These are phyloP conservation scores for Scyliorhinus canicula DNA, from an alignment of 2,797 vertebrate genomes.

Conservation along the genomic window DNA sequence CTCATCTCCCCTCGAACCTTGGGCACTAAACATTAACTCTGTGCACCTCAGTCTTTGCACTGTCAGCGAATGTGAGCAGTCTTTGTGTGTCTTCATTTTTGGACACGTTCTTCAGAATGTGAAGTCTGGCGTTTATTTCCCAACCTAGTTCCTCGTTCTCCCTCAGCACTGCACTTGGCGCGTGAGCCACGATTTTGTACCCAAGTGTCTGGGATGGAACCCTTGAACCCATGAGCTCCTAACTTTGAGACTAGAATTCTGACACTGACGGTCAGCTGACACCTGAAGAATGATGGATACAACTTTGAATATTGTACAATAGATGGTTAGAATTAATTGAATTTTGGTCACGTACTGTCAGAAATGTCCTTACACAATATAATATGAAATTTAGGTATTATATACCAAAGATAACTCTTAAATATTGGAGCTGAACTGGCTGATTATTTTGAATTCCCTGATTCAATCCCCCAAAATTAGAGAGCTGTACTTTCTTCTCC, in stretches of 20 bases:
- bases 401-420: neutral
- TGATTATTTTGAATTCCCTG: slow-evolving; percentile 11
- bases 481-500: neutral
- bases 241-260: neutral
- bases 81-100: too few relatives aligned
- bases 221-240: neutral
- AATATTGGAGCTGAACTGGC: neutral
- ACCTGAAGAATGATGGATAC: neutral
- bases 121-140: too few relatives aligned
- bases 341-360: neutral
- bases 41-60: too few relatives aligned
- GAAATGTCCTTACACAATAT: neutral
- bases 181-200: neutral
- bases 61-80: too few relatives aligned
- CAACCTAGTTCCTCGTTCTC: neutral
- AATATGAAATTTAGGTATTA: neutral
- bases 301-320: neutral
- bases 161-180: neutral
- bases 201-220: neutral
- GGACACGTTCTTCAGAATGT: too few relatives aligned
- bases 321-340: neutral
- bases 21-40: too few relatives aligned
- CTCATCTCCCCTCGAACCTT: too few relatives aligned
- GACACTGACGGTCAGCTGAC: neutral
- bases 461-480: slow-evolving; percentile 15